phyloP scores from a whole-genome alignment of 2,797 vertebrate genomes.

The Acrocephalus scirpaceus region DNA sequence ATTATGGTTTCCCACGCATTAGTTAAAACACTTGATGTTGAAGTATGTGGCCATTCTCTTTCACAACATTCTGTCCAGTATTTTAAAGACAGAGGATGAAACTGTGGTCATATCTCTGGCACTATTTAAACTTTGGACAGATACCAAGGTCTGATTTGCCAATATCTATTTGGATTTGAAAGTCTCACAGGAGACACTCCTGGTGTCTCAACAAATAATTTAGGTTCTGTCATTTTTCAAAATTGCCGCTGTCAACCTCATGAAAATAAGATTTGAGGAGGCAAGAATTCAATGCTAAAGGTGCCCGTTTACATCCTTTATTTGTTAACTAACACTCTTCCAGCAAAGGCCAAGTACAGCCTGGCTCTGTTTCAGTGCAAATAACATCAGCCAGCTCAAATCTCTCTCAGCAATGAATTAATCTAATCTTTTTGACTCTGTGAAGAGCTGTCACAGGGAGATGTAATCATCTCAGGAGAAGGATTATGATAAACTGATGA shows the following conservation, averaged over 20 bases:
- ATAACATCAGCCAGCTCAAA: background rate
- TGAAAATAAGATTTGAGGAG: background rate
- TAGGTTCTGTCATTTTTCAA: background rate
- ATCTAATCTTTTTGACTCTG: background rate
- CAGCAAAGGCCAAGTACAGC: background rate
- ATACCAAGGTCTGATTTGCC: background rate
- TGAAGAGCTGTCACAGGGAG: background rate
- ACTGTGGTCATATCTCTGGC: background rate
- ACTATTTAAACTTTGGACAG: background rate
- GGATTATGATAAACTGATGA: background rate
- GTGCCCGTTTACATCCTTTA: background rate
- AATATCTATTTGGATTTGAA: background rate
- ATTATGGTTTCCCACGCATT: background rate
- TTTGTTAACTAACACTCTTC: background rate
- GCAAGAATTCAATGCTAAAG: background rate
- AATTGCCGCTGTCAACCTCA: background rate
- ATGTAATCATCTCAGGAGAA: background rate
- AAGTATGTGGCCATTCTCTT: background rate
- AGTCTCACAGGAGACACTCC: background rate
- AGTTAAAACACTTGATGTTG: background rate
- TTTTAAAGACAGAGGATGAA: background rate
- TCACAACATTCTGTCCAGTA: background rate
- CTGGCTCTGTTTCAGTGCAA: background rate
- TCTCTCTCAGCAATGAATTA: slow-evolving; percentile 3
- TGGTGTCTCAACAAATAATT: background rate